These are phyloP conservation scores for Nesidiocoris tenuis DNA, from an alignment of 2,888 invertebrate species.

Conservation along the genomic window DNA sequence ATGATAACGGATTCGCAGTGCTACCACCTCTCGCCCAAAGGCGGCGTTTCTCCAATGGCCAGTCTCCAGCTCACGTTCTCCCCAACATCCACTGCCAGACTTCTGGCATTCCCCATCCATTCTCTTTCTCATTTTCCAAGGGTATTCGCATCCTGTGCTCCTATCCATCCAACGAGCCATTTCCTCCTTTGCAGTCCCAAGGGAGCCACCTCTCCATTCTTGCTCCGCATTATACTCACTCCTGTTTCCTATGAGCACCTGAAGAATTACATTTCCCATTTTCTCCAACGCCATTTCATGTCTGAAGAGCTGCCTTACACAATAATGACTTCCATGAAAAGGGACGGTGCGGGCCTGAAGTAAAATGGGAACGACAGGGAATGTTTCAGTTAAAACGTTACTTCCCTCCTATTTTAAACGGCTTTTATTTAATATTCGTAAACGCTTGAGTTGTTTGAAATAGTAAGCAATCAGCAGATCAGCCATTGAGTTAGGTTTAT, in stretches of 20 bases:
- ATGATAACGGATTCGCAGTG: slow-evolving; percentile 36
- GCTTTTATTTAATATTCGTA: too few relatives aligned
- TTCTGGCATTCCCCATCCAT: neutral
- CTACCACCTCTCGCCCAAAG: neutral
- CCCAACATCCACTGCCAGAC: neutral
- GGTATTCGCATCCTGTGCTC: slow-evolving; percentile 4
- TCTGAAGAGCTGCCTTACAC: neutral
- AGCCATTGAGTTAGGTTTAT: too few relatives aligned
- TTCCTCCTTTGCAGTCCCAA: neutral
- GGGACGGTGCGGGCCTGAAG: neutral
- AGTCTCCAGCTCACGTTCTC: neutral
- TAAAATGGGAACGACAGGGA: too few relatives aligned
- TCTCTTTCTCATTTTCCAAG: slow-evolving; percentile 5
- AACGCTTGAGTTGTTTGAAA: too few relatives aligned
- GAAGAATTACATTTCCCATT: neutral
- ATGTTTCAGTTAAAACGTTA: too few relatives aligned
- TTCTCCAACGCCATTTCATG: neutral
- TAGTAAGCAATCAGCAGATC: too few relatives aligned
- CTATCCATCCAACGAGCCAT: neutral
- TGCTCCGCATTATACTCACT: neutral
- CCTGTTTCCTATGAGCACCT: neutral
- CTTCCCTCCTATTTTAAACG: too few relatives aligned
- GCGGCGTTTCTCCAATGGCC: neutral
- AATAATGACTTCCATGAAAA: neutral
- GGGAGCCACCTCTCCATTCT: neutral